Base-by-base conservation (phyloP, 30 jellyfish, hydroid and myxozoan species). In the Pseudorhiza aurosa region DNA sequence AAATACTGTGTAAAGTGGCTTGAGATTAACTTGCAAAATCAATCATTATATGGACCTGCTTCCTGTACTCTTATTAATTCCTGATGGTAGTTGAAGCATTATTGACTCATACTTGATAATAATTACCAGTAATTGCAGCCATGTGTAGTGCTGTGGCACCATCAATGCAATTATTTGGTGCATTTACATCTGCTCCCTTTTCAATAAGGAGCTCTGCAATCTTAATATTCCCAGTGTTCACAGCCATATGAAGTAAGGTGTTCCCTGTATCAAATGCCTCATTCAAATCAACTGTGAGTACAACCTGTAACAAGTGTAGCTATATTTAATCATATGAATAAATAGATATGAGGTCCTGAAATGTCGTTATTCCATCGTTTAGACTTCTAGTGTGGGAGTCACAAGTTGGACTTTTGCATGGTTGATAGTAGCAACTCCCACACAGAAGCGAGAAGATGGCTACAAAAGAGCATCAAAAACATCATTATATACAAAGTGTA, bases 61-160 rank as follows among this genome's bases (percentile, higher is more conserved):
- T 51, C 18, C 0, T 3, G 39, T 2, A 44, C 11, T 44, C 2
- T 42, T 25, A 30, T 7, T 21, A 19, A 73, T 49, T 9, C 18
- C 30, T 8, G 17, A 40, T 49, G 22, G 17, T 58, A 17, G 63
- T 29, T 8, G 7, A 36, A 27, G 28, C 19, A 46, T 2, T 29
- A 2, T 4, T 18, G 3, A 29, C 59, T 18, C 8, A 17, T 1
- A 69, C n/a, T 22, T 19, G n/a, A 1, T 12, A 18, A 18, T 37
- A 1, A 82, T 42, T 57, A 84, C 98, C 98, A 31, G 53, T 65
- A 26, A 91, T 50, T 1, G 77, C 98, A 18, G 98, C 98, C 69
- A 79, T 50, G 65, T 91, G 98, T 4, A 91, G 83, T 12, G 97
- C 80, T 19, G 96, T 91, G n/a, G 94, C 98, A 46, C 89, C 89